These are phyloP conservation scores for Gymnopithys bicolor DNA, from an alignment of 2,797 vertebrate genomes.

Conservation along the genomic window DNA sequence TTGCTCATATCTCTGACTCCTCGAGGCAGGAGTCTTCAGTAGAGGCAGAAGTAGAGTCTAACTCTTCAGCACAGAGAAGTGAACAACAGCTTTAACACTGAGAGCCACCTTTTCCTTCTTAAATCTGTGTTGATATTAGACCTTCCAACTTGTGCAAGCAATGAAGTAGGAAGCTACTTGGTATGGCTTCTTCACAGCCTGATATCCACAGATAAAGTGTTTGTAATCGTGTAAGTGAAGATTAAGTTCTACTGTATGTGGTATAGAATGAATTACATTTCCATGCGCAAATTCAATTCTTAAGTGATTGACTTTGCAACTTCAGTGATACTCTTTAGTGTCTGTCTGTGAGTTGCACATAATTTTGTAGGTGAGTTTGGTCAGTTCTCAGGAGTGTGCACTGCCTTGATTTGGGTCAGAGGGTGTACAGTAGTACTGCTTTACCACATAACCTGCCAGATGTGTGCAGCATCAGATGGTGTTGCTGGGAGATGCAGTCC, in stretches of 20 bases:
- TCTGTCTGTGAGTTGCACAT: neutral
- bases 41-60: neutral
- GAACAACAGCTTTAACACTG: neutral
- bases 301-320: neutral
- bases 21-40: neutral
- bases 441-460: neutral
- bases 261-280: neutral
- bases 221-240: neutral
- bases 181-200: neutral
- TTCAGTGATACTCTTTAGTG: neutral
- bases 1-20: neutral
- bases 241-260: fast-evolving
- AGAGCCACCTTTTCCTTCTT: neutral
- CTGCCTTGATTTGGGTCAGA: neutral
- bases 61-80: neutral
- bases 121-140: neutral
- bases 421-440: neutral
- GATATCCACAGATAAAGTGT: neutral
- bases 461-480: neutral
- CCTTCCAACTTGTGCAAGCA: neutral
- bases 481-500: neutral
- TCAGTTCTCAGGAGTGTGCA: neutral
- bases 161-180: neutral
- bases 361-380: neutral
- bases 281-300: fast-evolving